Conservation (phyloP, 2,888 invertebrate species). For the Dynastes maya region DNA sequence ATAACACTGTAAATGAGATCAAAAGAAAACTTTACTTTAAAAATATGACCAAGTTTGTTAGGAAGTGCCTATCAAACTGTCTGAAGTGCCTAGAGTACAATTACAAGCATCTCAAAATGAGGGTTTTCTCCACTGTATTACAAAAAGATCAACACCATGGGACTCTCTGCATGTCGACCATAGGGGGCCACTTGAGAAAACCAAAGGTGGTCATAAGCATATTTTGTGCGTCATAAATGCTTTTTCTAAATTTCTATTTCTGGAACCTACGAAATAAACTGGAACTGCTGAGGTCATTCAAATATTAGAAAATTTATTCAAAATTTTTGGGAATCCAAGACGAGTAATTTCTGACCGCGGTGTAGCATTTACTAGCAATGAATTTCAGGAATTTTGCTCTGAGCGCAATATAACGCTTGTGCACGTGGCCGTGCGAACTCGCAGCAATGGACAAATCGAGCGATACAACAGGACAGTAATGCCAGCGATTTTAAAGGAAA, state of each 20-base stretch:
- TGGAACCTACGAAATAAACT: constrained; percentile 49
- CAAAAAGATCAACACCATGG: constrained; percentile 59
- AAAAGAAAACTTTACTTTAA: constrained; percentile 63
- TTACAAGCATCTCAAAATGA: constrained; percentile 56
- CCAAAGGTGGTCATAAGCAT: constrained; percentile 52
- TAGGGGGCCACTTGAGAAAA: constrained; percentile 58
- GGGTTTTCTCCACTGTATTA: constrained; percentile 59
- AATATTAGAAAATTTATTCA: too few species aligned
- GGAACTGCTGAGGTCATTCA: constrained; percentile 52
- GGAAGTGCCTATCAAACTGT: constrained; percentile 59
- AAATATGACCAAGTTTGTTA: constrained; percentile 58
- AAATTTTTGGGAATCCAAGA: too few species aligned
- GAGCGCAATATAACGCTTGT: too few species aligned
- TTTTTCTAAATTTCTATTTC: constrained; percentile 58
- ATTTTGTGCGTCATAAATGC: constrained; percentile 59
- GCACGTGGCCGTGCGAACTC: too few species aligned
- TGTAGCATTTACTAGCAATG: too few species aligned
- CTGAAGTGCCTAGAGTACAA: constrained; percentile 60
- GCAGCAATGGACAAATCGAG: too few species aligned
- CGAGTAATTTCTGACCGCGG: too few species aligned
- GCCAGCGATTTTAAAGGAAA: neutral
- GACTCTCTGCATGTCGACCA: constrained; percentile 60
- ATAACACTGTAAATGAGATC: constrained; percentile 60
- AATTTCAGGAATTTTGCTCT: too few species aligned
- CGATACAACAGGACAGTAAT: too few species aligned